These are phyloP conservation scores for Pelmatolapia mariae DNA, from an alignment of 2,113 vertebrate species.

Conservation along the genomic window DNA sequence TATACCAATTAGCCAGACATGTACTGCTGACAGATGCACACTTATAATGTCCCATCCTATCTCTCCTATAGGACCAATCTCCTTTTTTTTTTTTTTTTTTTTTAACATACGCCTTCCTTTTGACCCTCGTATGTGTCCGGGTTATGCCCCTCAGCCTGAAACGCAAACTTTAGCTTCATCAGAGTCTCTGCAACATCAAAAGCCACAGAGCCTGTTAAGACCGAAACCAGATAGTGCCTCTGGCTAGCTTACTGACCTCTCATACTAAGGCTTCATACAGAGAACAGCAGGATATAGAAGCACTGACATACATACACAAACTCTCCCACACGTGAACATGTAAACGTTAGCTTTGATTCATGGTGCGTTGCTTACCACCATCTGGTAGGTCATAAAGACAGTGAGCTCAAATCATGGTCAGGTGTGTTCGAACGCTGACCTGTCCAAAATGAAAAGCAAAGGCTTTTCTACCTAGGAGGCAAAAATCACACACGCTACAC, in stretches of 20 bases:
- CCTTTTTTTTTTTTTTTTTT: background rate
- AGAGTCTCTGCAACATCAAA: constrained; percentile 36
- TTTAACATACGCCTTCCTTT: background rate
- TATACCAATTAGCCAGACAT: background rate
- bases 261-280: constrained; percentile 14
- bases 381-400: constrained; percentile 20
- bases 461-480: background rate
- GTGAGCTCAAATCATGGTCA: constrained; percentile 9
- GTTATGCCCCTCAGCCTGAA: constrained; percentile 36
- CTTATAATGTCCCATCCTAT: background rate
- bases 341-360: constrained; percentile 15
- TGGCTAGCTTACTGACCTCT: constrained; percentile 19
- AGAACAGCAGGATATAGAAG: constrained; percentile 1
- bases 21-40: background rate
- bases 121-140: constrained; percentile 19
- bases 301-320: background rate
- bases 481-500: background rate
- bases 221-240: constrained; percentile 50
- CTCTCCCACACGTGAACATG: background rate
- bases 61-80: background rate
- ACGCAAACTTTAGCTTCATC: constrained; percentile 12
- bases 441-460: constrained; percentile 18
- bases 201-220: constrained; percentile 24
- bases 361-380: background rate
- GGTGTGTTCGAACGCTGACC: constrained; percentile 34